Conservation (phyloP, 2,797 vertebrate species). For the Simalia tracyae region DNA sequence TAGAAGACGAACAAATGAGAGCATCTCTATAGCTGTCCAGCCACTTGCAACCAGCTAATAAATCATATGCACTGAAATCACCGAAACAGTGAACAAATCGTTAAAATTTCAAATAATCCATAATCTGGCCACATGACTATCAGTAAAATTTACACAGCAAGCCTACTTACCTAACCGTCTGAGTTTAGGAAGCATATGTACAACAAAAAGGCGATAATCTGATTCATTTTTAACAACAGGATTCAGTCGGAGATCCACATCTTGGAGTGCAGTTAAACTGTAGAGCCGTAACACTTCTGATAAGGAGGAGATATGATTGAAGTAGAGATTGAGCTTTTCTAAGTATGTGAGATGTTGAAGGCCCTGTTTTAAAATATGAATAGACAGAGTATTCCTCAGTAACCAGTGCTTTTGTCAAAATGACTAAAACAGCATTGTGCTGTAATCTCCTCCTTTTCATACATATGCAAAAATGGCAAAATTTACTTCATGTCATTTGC, state of each 20-base stretch:
- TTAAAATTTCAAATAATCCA: neutral
- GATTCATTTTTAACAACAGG: conserved; percentile 76
- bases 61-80: neutral
- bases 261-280: conserved; percentile 70
- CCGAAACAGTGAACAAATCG: neutral
- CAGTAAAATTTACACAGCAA: neutral
- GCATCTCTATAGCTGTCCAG: neutral
- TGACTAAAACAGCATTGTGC: neutral
- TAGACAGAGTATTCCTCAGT: neutral
- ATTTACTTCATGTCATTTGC: neutral
- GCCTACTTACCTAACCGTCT: conserved; percentile 76
- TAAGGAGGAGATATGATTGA: conserved; percentile 79
- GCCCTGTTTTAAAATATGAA: conserved; percentile 68
- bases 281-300: conserved; percentile 77
- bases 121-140: neutral
- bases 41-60: neutral
- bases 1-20: neutral
- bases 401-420: neutral
- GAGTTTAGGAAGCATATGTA: conserved; percentile 78
- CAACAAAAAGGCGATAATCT: conserved; percentile 77
- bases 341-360: conserved; percentile 77
- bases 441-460: neutral
- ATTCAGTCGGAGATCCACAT: conserved; percentile 84
- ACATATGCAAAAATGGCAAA: neutral
- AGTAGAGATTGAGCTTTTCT: conserved; percentile 83